Conservation (phyloP, 1,140 invertebrate species). For the Chionoecetes opilio region DNA sequence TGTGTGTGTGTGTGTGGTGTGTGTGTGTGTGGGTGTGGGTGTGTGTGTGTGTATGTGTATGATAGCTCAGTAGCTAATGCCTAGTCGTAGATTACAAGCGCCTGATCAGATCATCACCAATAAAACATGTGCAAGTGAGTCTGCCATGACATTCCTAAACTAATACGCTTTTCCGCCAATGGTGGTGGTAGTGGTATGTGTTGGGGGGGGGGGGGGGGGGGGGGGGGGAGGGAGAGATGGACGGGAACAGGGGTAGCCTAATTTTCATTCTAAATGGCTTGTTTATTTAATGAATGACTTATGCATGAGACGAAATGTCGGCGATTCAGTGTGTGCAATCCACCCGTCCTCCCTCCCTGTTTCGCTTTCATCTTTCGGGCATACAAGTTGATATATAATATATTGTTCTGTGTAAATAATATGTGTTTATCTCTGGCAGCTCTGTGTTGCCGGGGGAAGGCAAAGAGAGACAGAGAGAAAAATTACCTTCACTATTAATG, state of each 20-base stretch:
- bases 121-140: constrained; percentile 9
- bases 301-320: constrained; percentile 28
- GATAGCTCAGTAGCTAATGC: background rate
- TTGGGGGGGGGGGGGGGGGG: background rate
- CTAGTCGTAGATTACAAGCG: background rate
- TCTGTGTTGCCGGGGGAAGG: background rate
- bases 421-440: constrained; percentile 12
- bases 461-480: background rate
- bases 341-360: background rate
- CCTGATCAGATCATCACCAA: constrained; percentile 18
- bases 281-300: constrained; percentile 31
- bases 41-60: background rate
- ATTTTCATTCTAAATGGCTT: constrained; percentile 30
- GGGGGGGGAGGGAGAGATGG: background rate
- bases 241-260: background rate
- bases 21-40: constrained; percentile 24
- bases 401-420: constrained; percentile 20
- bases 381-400: constrained; percentile 22
- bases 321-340: background rate
- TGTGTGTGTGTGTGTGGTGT: no score
- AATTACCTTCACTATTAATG: background rate
- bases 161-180: background rate
- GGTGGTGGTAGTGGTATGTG: background rate
- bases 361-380: background rate
- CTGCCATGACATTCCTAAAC: background rate